Evolutionary conservation across 2,113 vertebrate species (phyloP), one percentile per base, ranked within the genome.

Genomic region (Sterna hirundo): DNA sequence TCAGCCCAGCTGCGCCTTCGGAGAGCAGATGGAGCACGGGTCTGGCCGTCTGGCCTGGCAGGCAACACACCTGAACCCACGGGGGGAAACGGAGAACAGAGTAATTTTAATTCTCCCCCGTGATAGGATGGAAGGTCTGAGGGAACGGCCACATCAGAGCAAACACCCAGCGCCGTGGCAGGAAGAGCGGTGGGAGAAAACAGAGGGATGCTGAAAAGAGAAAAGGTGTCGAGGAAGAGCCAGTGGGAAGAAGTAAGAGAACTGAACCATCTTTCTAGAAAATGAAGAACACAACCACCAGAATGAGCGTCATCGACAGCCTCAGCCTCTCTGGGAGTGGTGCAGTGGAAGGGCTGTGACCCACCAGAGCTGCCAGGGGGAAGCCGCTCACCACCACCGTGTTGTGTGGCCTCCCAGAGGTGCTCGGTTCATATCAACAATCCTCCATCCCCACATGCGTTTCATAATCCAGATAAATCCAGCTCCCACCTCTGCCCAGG

Each of bases 141-240:
- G 58, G 10, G 40, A 94, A 44, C 0, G 1, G 29, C 44, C 44
- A 32, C 76, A 38, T 8, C 36, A 12, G 14, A 0, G 0, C 5
- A 26, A 86, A 76, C 0, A 1, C 6, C 52, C 40, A 49, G 49
- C 3, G 2, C 38, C 1, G 0, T 40, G 60, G 70, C 16, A 61
- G 61, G 15, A 65, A 62, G 0, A 26, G 25, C 1, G 11, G 8
- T 11, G 47, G 25, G 29, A 70, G n/a, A 42, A 91, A 87, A 51
- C 10, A 78, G 40, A 47, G 62, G 13, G 44, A 27, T 30, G 21
- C 30, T 88, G 62, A 46, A 38, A 72, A 80, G 17, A 52, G 36
- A 79, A 8, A 47, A 62, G 38, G 25, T 55, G 32, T 60, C 10
- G 21, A 85, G 49, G 34, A 77, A 47, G 38, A 90, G 16, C 26